Percentiles rank a stretch among this genome's conserved stretches.
Conservation (phyloP, 2,888 invertebrate genomes). For the Galeopsomyia nigrocyanea region DNA sequence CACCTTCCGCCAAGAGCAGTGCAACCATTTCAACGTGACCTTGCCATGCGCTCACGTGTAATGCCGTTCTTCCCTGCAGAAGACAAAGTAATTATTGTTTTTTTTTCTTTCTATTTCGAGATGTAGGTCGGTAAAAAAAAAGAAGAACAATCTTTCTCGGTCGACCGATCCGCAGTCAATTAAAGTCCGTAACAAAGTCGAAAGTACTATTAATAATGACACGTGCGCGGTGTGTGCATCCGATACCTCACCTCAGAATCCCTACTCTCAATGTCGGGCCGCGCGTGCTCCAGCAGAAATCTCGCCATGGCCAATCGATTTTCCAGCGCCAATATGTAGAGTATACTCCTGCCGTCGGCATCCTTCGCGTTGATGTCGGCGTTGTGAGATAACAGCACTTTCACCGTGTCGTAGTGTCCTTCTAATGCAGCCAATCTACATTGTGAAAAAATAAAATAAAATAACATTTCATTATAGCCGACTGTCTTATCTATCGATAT, state of each 20-base stretch:
- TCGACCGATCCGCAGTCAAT: too few relatives aligned
- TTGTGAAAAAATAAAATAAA: constrained; percentile 36
- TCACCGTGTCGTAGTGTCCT: constrained; percentile 85
- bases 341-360: constrained; percentile 91
- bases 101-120: neutral
- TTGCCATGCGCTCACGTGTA: constrained; percentile 94
- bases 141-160: neutral
- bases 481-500: neutral
- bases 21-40: constrained; percentile 95
- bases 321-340: constrained; percentile 92
- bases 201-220: neutral
- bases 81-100: neutral
- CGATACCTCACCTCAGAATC: constrained; percentile 83
- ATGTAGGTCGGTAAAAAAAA: neutral
- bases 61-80: constrained; percentile 83
- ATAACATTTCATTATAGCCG: constrained; percentile 1
- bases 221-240: too few relatives aligned
- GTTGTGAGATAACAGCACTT: constrained; percentile 78
- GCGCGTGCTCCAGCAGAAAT: constrained; percentile 82
- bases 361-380: constrained; percentile 91
- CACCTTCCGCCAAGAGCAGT: constrained; percentile 83
- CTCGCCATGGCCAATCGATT: constrained; percentile 88
- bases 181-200: too few relatives aligned
- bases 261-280: constrained; percentile 86
- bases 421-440: constrained; percentile 83